Evolutionary conservation across 2,888 invertebrate genomes (phyloP).

Genomic region (Aproaerema taeniolella): DNA sequence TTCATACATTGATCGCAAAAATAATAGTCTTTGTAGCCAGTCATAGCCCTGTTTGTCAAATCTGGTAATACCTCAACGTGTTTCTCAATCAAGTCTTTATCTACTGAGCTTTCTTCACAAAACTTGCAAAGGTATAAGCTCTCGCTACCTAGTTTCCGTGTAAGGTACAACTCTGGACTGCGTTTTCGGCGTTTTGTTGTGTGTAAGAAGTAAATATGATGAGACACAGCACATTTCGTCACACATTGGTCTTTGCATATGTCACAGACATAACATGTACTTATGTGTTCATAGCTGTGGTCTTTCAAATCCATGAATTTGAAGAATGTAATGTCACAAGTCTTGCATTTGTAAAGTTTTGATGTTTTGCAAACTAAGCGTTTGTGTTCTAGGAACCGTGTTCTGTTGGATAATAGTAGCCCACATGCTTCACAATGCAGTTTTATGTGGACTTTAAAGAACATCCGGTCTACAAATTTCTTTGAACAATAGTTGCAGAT

Average conservation of each 20-base stretch:
- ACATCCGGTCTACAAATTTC: constrained; percentile 52
- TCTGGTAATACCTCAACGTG: constrained; percentile 48
- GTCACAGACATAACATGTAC: constrained; percentile 44
- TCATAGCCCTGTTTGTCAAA: constrained; percentile 44
- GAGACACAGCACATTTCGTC: constrained; percentile 46
- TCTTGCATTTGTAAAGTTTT: constrained; percentile 47
- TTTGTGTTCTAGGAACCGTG: constrained; percentile 40
- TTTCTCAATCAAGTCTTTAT: constrained; percentile 38
- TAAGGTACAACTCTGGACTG: constrained; percentile 36
- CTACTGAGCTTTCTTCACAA: constrained; percentile 48
- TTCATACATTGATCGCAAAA: constrained; percentile 57
- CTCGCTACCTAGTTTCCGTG: constrained; percentile 37
- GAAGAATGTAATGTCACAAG: constrained; percentile 41
- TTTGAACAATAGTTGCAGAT: constrained; percentile 61
- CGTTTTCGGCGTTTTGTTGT: constrained; percentile 36
- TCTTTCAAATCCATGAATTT: constrained; percentile 58
- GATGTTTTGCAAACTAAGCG: constrained; percentile 37
- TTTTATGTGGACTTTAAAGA: constrained; percentile 62
- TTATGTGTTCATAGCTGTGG: constrained; percentile 50
- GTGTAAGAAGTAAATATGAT: constrained; percentile 53
- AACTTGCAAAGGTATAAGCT: constrained; percentile 53
- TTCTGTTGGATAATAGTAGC: constrained; percentile 34
- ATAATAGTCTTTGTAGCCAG: constrained; percentile 52
- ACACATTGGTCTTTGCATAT: constrained; percentile 55
- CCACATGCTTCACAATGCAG: constrained; percentile 58